phyloP scores from a whole-genome alignment of 1,140 invertebrate genomes.

The Rhyzopertha dominica region DNA sequence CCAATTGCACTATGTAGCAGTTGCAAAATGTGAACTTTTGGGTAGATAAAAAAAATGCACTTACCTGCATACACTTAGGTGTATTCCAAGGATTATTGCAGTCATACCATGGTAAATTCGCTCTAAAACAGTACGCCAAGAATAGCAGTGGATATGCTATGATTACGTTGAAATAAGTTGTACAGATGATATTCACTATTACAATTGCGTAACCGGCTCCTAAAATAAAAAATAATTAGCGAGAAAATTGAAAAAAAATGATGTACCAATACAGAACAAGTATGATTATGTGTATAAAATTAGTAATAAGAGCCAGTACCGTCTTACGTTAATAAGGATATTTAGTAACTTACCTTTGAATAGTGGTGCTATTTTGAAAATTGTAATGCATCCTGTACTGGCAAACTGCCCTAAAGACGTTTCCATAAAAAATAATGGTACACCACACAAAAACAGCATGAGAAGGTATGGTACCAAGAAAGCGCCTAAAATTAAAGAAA shows the following conservation, averaged over 20 bases:
- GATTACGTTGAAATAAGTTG: slow-evolving; percentile 90
- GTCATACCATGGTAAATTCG: slow-evolving; percentile 76
- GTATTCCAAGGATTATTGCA: slow-evolving; percentile 91
- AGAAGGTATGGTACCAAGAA: slow-evolving; percentile 72
- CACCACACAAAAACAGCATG: slow-evolving; percentile 72
- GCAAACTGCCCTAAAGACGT: slow-evolving; percentile 81
- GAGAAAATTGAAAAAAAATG: too few relatives aligned
- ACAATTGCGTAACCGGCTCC: slow-evolving; percentile 80
- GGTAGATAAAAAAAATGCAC: slow-evolving; percentile 10
- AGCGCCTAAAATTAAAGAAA: slow-evolving; percentile 54
- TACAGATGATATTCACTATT: slow-evolving; percentile 82
- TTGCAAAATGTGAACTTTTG: too few relatives aligned
- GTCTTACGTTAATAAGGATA: too few relatives aligned
- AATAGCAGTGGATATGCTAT: slow-evolving; percentile 89
- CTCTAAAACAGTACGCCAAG: slow-evolving; percentile 62
- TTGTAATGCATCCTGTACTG: slow-evolving; percentile 74
- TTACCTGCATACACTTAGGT: slow-evolving; percentile 58
- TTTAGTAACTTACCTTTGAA: slow-evolving; percentile 73
- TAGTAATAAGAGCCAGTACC: too few relatives aligned
- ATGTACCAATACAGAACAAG: too few relatives aligned
- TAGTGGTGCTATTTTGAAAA: slow-evolving; percentile 67
- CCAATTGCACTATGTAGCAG: too few relatives aligned
- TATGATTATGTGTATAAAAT: too few relatives aligned
- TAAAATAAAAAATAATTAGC: slow-evolving; percentile 44
- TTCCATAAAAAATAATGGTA: slow-evolving; percentile 88